These are phyloP conservation scores for Andrena camellia DNA, from an alignment of 2,888 invertebrate genomes.

Conservation along the genomic window DNA sequence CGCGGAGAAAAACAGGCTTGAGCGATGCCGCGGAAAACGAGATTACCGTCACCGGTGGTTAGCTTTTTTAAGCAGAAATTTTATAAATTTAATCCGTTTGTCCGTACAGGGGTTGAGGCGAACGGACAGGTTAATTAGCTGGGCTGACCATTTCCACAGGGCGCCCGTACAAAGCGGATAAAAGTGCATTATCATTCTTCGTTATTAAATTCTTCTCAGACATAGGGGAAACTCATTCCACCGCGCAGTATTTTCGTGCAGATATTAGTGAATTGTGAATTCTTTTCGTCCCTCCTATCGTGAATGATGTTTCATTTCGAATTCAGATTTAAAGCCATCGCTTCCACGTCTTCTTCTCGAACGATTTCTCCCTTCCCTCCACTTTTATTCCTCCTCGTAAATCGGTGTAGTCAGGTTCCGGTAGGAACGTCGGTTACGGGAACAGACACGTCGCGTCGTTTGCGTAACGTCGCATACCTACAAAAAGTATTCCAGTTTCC, in stretches of 20 bases:
- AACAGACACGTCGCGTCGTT: not conserved
- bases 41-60: conserved; percentile 20
- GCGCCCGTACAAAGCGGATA: conserved; percentile 8
- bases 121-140: conserved; percentile 37
- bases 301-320: not conserved
- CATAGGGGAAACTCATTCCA: not conserved
- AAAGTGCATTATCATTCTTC: conserved; percentile 33
- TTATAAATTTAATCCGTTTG: conserved; percentile 24
- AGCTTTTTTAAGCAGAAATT: not conserved
- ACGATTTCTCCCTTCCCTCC: not conserved
- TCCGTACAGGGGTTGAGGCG: not conserved
- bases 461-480: not conserved
- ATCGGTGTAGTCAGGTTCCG: not conserved
- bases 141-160: not conserved
- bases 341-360: not conserved
- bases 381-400: not conserved
- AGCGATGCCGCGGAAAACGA: not conserved
- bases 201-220: conserved; percentile 7
- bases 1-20: not conserved
- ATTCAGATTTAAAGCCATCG: not conserved
- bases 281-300: not conserved
- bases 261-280: conserved; percentile 4
- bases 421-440: not conserved
- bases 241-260: conserved; percentile 1
- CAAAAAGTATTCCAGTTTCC: not conserved